A percentile compares a stretch with the other conserved stretches of the same genome.
phyloP scores from a whole-genome alignment of 2,113 vertebrate genomes.

The Numida meleagris region DNA sequence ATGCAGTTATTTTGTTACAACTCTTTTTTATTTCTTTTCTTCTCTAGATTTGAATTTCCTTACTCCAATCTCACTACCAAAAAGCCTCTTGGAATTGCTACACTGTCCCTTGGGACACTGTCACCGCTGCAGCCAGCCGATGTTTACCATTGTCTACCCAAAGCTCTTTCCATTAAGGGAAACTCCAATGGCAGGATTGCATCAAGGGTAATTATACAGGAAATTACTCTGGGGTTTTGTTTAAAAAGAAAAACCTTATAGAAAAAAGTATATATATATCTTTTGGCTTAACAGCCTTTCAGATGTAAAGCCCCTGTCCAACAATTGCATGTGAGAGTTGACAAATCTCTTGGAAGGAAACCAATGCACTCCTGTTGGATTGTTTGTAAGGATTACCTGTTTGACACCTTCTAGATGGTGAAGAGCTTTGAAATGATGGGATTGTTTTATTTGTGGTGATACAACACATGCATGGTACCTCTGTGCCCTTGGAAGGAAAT shows the following conservation, averaged over 20 bases:
- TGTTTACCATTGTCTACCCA: constrained; percentile 97
- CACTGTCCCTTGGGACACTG: constrained; percentile 94
- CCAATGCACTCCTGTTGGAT: neutral
- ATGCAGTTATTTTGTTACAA: neutral
- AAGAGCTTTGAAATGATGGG: neutral
- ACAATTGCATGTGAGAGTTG: neutral
- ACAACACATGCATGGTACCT: neutral
- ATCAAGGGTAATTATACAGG: constrained; percentile 87
- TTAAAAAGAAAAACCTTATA: constrained; percentile 3
- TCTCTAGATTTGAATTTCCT: constrained; percentile 82
- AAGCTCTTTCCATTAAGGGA: constrained; percentile 94
- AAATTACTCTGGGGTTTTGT: constrained; percentile 53
- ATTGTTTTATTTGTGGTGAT: neutral
- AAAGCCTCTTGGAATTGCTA: constrained; percentile 89
- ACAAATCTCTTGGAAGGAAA: neutral
- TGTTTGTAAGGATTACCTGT: neutral
- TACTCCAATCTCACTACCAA: constrained; percentile 87
- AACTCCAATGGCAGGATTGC: constrained; percentile 92
- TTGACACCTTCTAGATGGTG: neutral
- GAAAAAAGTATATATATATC: neutral
- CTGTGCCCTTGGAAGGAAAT: neutral
- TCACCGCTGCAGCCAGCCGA: constrained; percentile 94
- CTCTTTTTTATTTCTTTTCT: constrained; percentile 40
- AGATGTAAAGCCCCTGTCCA: neutral
- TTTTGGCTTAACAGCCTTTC: neutral